Conservation (phyloP, 2,113 vertebrate genomes). For the Paramisgurnus dabryanus region DNA sequence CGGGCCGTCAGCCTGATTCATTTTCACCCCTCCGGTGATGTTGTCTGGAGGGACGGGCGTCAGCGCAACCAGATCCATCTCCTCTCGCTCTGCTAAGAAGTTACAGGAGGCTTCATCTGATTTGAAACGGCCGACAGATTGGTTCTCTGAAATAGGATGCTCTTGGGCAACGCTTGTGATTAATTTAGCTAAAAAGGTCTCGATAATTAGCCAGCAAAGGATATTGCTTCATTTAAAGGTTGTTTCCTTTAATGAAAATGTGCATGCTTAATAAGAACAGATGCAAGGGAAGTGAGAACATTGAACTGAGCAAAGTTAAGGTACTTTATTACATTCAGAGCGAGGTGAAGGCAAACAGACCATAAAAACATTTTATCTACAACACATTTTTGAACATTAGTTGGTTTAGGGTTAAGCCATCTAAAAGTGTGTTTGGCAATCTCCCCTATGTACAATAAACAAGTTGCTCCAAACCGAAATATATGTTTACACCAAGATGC, state of each 20-base stretch:
- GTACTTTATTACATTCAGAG: conserved; percentile 11
- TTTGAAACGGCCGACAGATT: conserved; percentile 41
- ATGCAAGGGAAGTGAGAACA: conserved; percentile 19
- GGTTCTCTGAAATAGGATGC: conserved; percentile 22
- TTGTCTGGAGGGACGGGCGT: conserved; percentile 2
- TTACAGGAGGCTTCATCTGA: conserved; percentile 21
- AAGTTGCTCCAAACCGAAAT: no score
- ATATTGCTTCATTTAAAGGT: conserved; percentile 29
- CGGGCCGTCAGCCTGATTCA: conserved; percentile 9
- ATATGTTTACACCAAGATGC: no score
- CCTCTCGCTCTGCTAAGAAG: conserved; percentile 36
- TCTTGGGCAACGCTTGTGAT: conserved; percentile 43
- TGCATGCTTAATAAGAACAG: conserved; percentile 31
- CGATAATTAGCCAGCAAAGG: conserved; percentile 46
- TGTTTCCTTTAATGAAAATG: conserved; percentile 21
- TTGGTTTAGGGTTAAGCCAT: background rate
- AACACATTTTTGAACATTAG: background rate
- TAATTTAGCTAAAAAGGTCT: conserved; percentile 45
- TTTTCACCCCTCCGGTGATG: background rate
- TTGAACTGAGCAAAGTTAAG: conserved; percentile 30
- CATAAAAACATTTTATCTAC: background rate
- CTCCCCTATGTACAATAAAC: background rate
- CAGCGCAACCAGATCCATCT: conserved; percentile 25
- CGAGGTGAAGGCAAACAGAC: conserved; percentile 1
- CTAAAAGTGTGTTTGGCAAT: no score